These are phyloP conservation scores for Acanthoscelides obtectus DNA, from an alignment of 2,888 invertebrate species.

Conservation along the genomic window DNA sequence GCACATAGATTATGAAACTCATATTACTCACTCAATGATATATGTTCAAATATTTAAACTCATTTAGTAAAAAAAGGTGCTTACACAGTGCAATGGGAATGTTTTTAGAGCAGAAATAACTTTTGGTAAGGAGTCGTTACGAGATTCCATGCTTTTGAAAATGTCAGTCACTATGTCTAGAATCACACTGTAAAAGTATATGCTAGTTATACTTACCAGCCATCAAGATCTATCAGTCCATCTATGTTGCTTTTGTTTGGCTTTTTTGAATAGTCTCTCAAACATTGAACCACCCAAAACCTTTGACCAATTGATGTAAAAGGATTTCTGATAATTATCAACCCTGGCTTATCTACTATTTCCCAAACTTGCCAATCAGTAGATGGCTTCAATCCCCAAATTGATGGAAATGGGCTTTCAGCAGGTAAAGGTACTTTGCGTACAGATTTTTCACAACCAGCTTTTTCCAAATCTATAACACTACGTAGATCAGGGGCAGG, in stretches of 20 bases:
- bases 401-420: slow-evolving; percentile 1
- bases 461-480: slow-evolving; percentile 55
- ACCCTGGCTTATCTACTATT: slow-evolving; percentile 59
- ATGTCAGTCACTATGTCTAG: too few species aligned
- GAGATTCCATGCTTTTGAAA: too few species aligned
- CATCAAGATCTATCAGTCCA: slow-evolving; percentile 42
- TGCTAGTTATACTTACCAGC: slow-evolving; percentile 42
- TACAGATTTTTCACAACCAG: neutral
- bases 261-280: slow-evolving; percentile 69
- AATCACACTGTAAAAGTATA: too few species aligned
- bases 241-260: slow-evolving; percentile 65
- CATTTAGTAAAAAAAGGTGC: too few species aligned
- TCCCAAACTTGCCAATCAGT: slow-evolving; percentile 61
- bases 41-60: too few species aligned
- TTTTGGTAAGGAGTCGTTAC: too few species aligned
- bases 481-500: slow-evolving; percentile 59
- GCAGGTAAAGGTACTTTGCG: neutral
- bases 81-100: too few species aligned
- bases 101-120: too few species aligned
- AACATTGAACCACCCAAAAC: slow-evolving; percentile 76
- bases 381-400: slow-evolving; percentile 45
- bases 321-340: slow-evolving; percentile 77
- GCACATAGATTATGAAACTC: too few species aligned
- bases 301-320: slow-evolving; percentile 73
- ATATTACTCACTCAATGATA: too few species aligned